Evolutionary conservation across 2,888 invertebrate genomes (phyloP).

Genomic region (Ophioninae sp.): DNA sequence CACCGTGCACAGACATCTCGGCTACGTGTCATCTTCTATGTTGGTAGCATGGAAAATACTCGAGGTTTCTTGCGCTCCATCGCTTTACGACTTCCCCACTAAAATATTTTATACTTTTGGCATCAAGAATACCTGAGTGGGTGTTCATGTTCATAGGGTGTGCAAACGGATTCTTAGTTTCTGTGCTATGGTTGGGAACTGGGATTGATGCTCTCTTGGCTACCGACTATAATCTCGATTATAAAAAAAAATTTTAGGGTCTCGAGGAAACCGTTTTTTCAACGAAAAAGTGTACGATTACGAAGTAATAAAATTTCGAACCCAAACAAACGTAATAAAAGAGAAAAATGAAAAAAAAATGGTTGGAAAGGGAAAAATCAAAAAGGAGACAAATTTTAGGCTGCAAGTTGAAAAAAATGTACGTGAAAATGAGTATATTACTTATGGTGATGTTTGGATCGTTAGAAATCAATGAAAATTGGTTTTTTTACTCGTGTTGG

Average conservation of each 20-base stretch:
- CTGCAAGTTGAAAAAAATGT: too few species aligned
- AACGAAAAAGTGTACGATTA: not conserved
- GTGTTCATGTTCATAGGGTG: not conserved
- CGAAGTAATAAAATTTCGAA: not conserved
- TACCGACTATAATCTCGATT: not conserved
- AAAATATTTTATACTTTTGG: constrained; percentile 18
- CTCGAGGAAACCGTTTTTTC: not conserved
- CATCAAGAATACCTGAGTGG: not conserved
- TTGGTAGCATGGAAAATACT: constrained; percentile 19
- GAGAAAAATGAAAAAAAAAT: not conserved
- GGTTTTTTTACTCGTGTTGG: too few species aligned
- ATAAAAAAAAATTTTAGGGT: not conserved
- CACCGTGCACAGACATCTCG: not conserved
- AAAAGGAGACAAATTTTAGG: too few species aligned
- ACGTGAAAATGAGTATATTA: too few species aligned
- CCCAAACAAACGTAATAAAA: not conserved
- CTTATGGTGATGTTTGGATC: too few species aligned
- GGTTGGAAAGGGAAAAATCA: too few species aligned
- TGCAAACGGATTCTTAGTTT: not conserved
- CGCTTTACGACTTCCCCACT: constrained; percentile 34
- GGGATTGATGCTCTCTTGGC: not conserved
- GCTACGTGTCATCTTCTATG: constrained; percentile 11
- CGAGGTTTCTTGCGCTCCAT: constrained; percentile 4
- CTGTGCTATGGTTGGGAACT: not conserved
- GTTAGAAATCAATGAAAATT: too few species aligned